Evolutionary conservation across 2,888 invertebrate genomes (phyloP), one percentile per base, ranked within the genome.

Genomic region (Pollenia griseotomentosa): DNA sequence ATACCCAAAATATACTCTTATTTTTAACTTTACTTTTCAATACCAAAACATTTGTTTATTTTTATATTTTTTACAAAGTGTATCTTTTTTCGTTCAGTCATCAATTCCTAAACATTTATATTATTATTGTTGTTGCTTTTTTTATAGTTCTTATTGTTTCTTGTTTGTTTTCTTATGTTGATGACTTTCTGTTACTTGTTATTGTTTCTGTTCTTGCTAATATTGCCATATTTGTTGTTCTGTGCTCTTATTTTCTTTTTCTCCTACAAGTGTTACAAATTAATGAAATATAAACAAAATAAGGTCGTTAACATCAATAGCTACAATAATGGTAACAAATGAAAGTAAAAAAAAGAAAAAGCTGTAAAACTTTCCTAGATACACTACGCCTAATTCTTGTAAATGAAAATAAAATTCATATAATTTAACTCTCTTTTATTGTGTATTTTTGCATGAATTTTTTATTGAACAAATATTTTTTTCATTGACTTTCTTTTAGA

Each of bases 231-330:
- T 53, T 63, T 65, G 23, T 48, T 51, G 19, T 73, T 74, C 55
- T 14, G 4, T 65, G 42, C 73, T 79, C 16, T 63, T 61, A 16
- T 53, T 75, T 70, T 59, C 44, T 44, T 23, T 70, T 42, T 68
- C 23, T 61, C 12, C 10, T 23, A 16, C 68, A 85, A 85, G 70
- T 85, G 85, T 85, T 85, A 66, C 77, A 85, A 77, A 82, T 77
- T 85, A 82, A 82, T 85, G 63, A 77, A 82, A 85, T 81, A 82
- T 51, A 85, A 85, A 85, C 57, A 82, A 80, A 51, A 51, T 59
- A 11, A 84, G 74, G 61, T 70, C 66, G 61, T 59, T 40, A 46
- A 74, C 48, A 68, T 61, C 55, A 71, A 71, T 68, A 66, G 46
- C 19, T 63, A 83, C n/a, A 59, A 44, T 40, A 48, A 16, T 33